A percentile compares a stretch with the other conserved stretches of the same genome.
Evolutionary conservation across 2,113 vertebrate genomes (phyloP).

Genomic region (Otis tarda): DNA sequence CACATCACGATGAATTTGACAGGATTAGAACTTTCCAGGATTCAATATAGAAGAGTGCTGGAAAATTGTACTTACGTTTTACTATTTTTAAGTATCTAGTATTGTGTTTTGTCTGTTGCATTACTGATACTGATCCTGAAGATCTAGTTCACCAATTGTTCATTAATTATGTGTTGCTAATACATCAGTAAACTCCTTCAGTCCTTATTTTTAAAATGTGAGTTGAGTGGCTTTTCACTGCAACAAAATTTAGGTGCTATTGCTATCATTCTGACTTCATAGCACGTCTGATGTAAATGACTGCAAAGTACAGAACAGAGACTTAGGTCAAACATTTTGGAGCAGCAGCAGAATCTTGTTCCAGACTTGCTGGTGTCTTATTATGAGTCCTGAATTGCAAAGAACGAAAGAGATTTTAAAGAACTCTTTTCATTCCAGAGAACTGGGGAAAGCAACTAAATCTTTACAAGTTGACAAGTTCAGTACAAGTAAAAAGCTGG

Average conservation of each 20-base stretch:
- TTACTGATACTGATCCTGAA: background rate
- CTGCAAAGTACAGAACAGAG: background rate
- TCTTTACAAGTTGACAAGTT: background rate
- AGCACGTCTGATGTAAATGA: background rate
- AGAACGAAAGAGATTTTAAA: background rate
- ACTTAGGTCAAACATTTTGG: background rate
- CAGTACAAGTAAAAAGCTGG: background rate
- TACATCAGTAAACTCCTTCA: background rate
- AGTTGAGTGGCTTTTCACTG: background rate
- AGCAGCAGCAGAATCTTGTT: background rate
- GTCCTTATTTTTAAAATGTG: background rate
- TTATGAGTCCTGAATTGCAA: background rate
- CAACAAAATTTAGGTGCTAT: background rate
- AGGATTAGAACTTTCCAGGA: background rate
- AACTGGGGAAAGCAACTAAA: background rate
- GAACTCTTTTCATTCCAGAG: background rate
- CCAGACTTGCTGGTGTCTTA: background rate
- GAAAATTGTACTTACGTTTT: background rate
- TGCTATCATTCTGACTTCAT: background rate
- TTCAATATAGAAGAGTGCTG: background rate
- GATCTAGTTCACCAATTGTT: background rate
- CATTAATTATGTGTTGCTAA: background rate
- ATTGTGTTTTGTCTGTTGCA: background rate
- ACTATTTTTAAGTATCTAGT: background rate
- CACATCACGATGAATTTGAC: fast-evolving